Base-by-base conservation (phyloP, 2,797 vertebrate species). In the Periophthalmus magnuspinnatus region DNA sequence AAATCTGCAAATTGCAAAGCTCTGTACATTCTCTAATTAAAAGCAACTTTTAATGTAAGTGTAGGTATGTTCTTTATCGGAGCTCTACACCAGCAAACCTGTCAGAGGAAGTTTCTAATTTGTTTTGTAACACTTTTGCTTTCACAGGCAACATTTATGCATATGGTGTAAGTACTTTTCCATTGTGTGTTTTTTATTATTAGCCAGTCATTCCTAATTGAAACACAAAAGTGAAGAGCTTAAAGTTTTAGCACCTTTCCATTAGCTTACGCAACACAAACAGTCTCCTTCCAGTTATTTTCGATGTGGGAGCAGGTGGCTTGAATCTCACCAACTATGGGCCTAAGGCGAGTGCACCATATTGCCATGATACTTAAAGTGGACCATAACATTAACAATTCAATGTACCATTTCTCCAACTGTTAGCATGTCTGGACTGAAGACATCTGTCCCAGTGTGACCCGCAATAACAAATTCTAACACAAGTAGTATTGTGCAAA, bases 301-400 rank as follows among this genome's bases (percentile, higher is more conserved):
- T 52, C 19, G 52, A n/a, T n/a, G 48, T 52, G 48, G 19, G 41
- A 21, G 21, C 52, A 55, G 50, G 50, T 55, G 52, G 52, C 52
- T 22, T 52, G 19, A 52, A 52, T 8, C 14, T n/a, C 50, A 52
- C 50, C 21, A 22, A 55, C 52, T 55, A 54, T 54, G 52, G 52
- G 52, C 52, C n/a, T 22, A 11, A 55, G 52, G 52, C n/a, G 10
- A 55, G 19, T 21, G n/a, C 50, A 52, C 19, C 19, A 52, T 52
- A n/a, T 52, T 52, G 50, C 3, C 52, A 22, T 55, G 10, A 11
- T 22, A 55, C 52, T 55, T 4, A 55, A 55, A 55, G 52, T 11
- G 52, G 52, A 22, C 21, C 52, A 55, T 55, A 55, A 55, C 52
- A 10, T 11, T 55, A 55, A 55, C 52, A 55, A 54, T 54, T 54